phyloP scores from a whole-genome alignment of 2,797 vertebrate species.

The Botia almorhae region DNA sequence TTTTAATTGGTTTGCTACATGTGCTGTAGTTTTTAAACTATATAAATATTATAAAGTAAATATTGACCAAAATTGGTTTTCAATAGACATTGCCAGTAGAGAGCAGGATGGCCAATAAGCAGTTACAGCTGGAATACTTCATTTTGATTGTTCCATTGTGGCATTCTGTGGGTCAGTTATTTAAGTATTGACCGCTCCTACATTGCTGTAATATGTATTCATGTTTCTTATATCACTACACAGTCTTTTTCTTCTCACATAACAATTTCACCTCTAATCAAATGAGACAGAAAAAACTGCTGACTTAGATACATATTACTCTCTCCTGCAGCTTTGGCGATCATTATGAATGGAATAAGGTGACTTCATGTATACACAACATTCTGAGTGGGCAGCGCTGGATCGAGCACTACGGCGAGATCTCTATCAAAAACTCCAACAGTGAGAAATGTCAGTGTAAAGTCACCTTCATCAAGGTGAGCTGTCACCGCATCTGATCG shows the following conservation, averaged over 20 bases:
- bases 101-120: not conserved
- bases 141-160: not conserved
- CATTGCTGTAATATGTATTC: not conserved
- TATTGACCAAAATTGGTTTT: not conserved
- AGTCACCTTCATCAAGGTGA: conserved; percentile 95
- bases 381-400: conserved; percentile 96
- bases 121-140: not conserved
- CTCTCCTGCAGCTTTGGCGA: conserved; percentile 83
- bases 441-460: conserved; percentile 91
- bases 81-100: not conserved
- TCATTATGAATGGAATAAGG: conserved; percentile 98
- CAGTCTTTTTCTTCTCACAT: not conserved
- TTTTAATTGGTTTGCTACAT: no score
- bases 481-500: not conserved
- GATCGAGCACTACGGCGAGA: conserved; percentile 99
- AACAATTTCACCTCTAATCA: not conserved
- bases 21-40: no score
- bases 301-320: not conserved
- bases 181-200: not conserved
- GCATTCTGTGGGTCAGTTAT: not conserved
- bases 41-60: no score
- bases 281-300: not conserved
- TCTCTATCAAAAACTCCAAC: conserved; percentile 88
- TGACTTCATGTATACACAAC: conserved; percentile 98
- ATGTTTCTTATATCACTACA: not conserved